Base-by-base conservation (phyloP, 2,888 invertebrate species). In the Eueremaeus valkanovi region DNA sequence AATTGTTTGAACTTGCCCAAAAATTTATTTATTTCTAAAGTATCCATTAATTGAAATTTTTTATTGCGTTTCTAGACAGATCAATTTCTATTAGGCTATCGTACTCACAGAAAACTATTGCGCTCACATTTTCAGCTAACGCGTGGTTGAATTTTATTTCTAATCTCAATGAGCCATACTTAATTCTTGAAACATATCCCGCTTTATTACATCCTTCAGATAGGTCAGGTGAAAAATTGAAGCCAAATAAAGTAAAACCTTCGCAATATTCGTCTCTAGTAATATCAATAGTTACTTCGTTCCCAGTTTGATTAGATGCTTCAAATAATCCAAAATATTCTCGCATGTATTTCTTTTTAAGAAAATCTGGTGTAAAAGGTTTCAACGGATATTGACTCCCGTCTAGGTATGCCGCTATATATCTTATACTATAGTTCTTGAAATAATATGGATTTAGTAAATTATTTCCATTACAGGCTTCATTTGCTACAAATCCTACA, bases 61-160 rank as follows among this genome's bases (percentile, higher is more conserved):
- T 76, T 29, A 76, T 78, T 9, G 80, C 76, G 72, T 79, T 78
- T 6, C 80, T 74, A 1, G 78, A 55, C 33, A 79, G 63, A 58
- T 80, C 80, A 3, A 81, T 80, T 75, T 81, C 80, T 18, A 82
- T 76, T n/a, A 81, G 61, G 74, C 81, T 82, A 51, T 82, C 81
- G 61, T 79, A 81, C 75, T 81, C 81, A 0, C 80, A 78, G 70
- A 81, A 81, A 5, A 81, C 63, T 8, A 81, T 75, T n/a, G 79
- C 80, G 68, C 79, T 80, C 1, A 82, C 31, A 8, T 79, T 78
- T 68, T 79, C 74, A 0, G 55, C 6, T 9, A 81, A 72, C 1
- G 78, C 74, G 3, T 78, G 31, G 16, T 72, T 73, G 74, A 81
- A 81, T 0, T 80, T 77, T 33, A 80, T 75, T 73, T 81, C 80